A percentile compares a stretch with the other conserved stretches of the same genome.
phyloP scores from a whole-genome alignment of 2,888 invertebrate genomes.

The Idaea straminata region DNA sequence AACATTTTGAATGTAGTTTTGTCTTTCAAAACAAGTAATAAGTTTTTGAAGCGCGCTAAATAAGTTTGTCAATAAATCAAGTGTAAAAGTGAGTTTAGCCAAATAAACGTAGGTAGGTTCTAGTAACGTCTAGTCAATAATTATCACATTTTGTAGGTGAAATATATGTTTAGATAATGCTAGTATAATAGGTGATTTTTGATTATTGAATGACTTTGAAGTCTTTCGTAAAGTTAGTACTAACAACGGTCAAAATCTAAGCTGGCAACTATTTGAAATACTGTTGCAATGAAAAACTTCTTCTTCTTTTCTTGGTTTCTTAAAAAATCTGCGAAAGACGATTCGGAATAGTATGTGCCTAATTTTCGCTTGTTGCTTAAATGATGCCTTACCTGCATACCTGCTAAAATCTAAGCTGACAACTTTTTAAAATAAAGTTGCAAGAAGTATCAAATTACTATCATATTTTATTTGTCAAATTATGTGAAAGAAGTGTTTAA shows the following conservation, averaged over 20 bases:
- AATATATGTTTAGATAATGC: slow-evolving; percentile 37
- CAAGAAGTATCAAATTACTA: no score
- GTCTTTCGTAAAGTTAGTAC: not conserved
- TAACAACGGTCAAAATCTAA: not conserved
- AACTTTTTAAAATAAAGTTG: no score
- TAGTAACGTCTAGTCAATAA: slow-evolving; percentile 47
- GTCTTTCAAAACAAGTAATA: not conserved
- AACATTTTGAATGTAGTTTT: not conserved
- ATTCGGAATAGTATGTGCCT: no score
- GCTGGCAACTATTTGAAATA: not conserved
- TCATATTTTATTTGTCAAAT: no score
- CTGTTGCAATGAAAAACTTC: no score
- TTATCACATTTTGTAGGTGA: slow-evolving; percentile 40
- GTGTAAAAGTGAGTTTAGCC: slow-evolving; percentile 33
- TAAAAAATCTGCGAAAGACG: no score
- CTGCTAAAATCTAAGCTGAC: no score
- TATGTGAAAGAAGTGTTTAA: no score
- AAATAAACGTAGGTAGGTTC: slow-evolving; percentile 41
- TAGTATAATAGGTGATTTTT: slow-evolving; percentile 22
- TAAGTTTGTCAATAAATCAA: not conserved
- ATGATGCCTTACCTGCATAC: no score
- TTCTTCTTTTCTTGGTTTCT: no score
- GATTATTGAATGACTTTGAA: not conserved
- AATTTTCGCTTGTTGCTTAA: no score
- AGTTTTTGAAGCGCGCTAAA: not conserved